Evolutionary conservation across 2,888 invertebrate genomes (phyloP), one percentile per base, ranked within the genome.

Genomic region (Argynnis bischoffii): DNA sequence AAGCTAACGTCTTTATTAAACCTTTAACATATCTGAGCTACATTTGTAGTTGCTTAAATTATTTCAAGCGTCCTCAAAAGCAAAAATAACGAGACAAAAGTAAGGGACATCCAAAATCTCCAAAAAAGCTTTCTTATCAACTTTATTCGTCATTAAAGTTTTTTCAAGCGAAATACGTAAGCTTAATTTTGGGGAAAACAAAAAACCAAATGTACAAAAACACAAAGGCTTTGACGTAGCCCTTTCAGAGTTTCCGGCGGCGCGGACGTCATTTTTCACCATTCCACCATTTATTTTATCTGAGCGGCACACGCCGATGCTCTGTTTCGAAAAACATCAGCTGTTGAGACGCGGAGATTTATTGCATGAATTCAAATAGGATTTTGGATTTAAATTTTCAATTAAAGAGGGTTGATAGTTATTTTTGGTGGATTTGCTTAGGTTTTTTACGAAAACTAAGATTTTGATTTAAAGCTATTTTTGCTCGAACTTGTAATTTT

Each of bases 231-330:
- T 84, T 87, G 88, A 88, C 89, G 80, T 75, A 86, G 86, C 89
- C 88, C 88, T 86, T 87, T 85, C 80, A 81, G 80, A 79, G 85
- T 85, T 88, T 90, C 90, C 83, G 86, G 74, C 80, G 79, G 76
- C 88, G 86, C 86, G 87, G 86, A 83, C 90, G 88, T 91, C 92
- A 92, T 92, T 92, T 92, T 92, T 92, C 92, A 92, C 87, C 78
- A 86, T 81, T 85, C 82, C 88, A 86, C 90, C 92, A 91, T 92
- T 91, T 91, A 90, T 92, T 91, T 92, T 92, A 92, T 92, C 92
- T 89, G 89, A 80, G 86, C 88, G 84, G 85, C 88, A 81, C 91
- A 91, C 90, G 84, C 84, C 83, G 86, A 81, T 71, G 35, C 35
- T 41, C 35, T 41, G 74, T 73, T 89, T 89, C 88, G 87, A 85